Conservation (phyloP, 2,797 vertebrate genomes). For the Aotus griseimembra region DNA sequence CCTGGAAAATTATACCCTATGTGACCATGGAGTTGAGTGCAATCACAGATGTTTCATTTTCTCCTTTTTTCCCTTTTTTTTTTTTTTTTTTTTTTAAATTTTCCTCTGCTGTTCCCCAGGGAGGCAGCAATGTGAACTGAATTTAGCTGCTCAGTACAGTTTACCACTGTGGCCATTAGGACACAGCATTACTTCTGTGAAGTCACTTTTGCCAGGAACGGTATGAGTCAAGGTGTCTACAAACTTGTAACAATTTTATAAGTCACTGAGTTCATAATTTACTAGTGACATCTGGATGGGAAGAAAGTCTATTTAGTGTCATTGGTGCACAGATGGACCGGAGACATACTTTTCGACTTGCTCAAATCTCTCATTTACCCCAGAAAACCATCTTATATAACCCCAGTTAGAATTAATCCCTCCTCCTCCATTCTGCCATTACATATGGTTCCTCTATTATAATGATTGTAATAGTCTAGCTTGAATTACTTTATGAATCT, state of each 20-base stretch:
- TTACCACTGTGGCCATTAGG: slow-evolving; percentile 29
- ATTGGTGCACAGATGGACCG: not conserved
- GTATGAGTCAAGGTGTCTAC: not conserved
- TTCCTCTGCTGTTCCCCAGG: not conserved
- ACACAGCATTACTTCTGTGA: not conserved
- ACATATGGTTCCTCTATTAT: not conserved
- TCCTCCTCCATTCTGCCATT: not conserved
- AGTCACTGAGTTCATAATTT: not conserved
- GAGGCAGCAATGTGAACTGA: not conserved
- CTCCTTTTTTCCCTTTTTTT: not conserved
- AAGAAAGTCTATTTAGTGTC: slow-evolving; percentile 8
- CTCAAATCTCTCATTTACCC: not conserved
- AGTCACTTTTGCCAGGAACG: slow-evolving; percentile 37
- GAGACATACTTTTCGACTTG: not conserved
- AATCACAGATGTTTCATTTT: not conserved
- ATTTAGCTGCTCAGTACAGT: slow-evolving; percentile 26
- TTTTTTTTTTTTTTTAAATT: not conserved
- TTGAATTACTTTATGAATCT: slow-evolving; percentile 30
- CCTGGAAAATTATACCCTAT: slow-evolving; percentile 55
- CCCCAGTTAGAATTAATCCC: not conserved
- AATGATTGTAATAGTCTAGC: not conserved
- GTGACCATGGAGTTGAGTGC: not conserved
- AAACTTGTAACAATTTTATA: slow-evolving; percentile 1
- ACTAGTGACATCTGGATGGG: not conserved
- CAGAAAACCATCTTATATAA: not conserved